Evolutionary conservation across 2,113 vertebrate genomes (phyloP).

Genomic region (Crotophaga sulcirostris): DNA sequence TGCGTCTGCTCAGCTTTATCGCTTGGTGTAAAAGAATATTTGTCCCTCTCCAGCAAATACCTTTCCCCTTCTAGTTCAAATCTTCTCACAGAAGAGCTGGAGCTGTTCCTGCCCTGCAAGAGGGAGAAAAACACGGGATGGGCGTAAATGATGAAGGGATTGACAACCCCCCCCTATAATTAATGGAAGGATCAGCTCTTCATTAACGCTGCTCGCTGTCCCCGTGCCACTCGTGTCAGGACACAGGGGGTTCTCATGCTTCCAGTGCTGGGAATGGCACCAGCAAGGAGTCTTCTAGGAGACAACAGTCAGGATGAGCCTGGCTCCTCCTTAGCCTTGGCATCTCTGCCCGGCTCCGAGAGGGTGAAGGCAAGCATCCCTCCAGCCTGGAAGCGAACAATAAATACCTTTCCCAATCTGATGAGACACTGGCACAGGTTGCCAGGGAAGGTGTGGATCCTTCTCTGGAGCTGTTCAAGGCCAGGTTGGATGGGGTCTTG

Average conservation of each 20-base stretch:
- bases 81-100: background rate
- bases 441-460: too few species aligned
- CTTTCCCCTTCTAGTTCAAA: too few species aligned
- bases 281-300: background rate
- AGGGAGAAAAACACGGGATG: fast-evolving
- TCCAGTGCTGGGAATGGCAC: background rate
- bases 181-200: background rate
- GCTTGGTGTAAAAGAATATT: background rate
- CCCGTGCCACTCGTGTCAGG: fast-evolving
- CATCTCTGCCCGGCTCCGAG: background rate
- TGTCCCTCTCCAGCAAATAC: background rate
- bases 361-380: background rate
- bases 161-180: background rate
- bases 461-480: too few species aligned
- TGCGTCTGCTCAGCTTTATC: fast-evolving
- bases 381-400: background rate
- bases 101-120: background rate
- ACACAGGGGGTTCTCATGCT: background rate
- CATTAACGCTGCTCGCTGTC: fast-evolving
- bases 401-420: background rate
- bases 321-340: background rate
- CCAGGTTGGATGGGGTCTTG: too few species aligned
- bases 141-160: background rate
- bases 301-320: background rate
- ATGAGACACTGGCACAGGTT: too few species aligned